Conservation (phyloP, 2,888 invertebrate genomes). For the Spodoptera littoralis region DNA sequence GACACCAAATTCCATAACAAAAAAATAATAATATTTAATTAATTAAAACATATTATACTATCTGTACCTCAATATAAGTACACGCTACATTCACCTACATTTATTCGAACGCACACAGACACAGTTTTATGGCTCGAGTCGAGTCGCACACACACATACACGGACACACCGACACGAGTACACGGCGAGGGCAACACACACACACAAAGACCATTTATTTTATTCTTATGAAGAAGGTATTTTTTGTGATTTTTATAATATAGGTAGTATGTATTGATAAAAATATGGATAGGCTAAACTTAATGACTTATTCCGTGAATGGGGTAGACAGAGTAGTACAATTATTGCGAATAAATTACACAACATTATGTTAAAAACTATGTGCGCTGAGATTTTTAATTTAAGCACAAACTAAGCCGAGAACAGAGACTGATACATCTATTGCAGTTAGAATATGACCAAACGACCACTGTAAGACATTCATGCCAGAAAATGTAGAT, state of each 20-base stretch:
- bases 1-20: neutral
- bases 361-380: too few species aligned
- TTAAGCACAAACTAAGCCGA: too few species aligned
- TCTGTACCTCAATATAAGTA: slow-evolving; percentile 77
- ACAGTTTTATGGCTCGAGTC: slow-evolving; percentile 75
- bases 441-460: too few species aligned
- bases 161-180: slow-evolving; percentile 27
- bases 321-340: too few species aligned
- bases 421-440: too few species aligned
- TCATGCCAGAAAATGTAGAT: too few species aligned
- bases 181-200: slow-evolving; percentile 24
- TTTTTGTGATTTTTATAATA: slow-evolving; percentile 47
- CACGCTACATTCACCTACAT: slow-evolving; percentile 85
- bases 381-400: too few species aligned
- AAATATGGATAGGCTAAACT: too few species aligned
- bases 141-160: slow-evolving; percentile 59
- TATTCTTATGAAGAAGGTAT: slow-evolving; percentile 48
- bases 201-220: slow-evolving; percentile 44
- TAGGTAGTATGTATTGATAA: neutral
- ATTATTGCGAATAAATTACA: too few species aligned
- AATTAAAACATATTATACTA: slow-evolving; percentile 55
- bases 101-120: slow-evolving; percentile 85
- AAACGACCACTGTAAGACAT: too few species aligned
- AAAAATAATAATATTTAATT: slow-evolving; percentile 53
- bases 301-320: too few species aligned